phyloP scores from a whole-genome alignment of 1,140 invertebrate genomes.

The Drosophila kanapiae region DNA sequence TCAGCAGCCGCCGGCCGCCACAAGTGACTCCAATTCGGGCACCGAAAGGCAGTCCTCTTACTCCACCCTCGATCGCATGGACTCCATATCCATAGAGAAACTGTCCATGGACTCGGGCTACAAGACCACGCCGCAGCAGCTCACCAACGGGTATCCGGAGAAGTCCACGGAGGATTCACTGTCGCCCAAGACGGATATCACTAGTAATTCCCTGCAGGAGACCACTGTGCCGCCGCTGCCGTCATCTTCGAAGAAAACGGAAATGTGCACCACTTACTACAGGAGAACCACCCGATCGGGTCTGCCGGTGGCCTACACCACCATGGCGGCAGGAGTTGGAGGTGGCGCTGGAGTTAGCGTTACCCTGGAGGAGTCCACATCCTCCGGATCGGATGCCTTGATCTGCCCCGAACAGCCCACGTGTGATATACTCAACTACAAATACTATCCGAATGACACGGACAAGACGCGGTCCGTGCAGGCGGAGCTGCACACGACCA shows the following conservation, averaged over 20 bases:
- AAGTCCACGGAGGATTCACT: slow-evolving; percentile 77
- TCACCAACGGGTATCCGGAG: slow-evolving; percentile 73
- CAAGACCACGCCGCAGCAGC: slow-evolving; percentile 80
- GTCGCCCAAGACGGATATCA: slow-evolving; percentile 76
- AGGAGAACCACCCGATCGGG: slow-evolving; percentile 78
- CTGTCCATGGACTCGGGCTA: slow-evolving; percentile 82
- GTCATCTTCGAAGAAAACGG: slow-evolving; percentile 48
- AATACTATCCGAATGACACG: slow-evolving; percentile 82
- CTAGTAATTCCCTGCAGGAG: slow-evolving; percentile 64
- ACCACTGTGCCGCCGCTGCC: background rate
- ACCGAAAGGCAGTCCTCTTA: slow-evolving; percentile 77
- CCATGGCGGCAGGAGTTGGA: slow-evolving; percentile 11
- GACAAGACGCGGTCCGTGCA: slow-evolving; percentile 78
- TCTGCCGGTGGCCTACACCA: slow-evolving; percentile 76
- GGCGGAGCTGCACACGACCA: slow-evolving; percentile 80
- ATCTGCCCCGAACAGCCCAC: slow-evolving; percentile 79
- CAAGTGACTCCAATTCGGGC: slow-evolving; percentile 74
- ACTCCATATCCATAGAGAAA: slow-evolving; percentile 83
- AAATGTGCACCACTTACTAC: slow-evolving; percentile 75
- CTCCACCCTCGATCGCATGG: slow-evolving; percentile 78
- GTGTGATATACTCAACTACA: slow-evolving; percentile 85
- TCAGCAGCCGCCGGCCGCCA: slow-evolving; percentile 51
- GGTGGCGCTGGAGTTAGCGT: background rate
- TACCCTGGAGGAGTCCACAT: slow-evolving; percentile 23
- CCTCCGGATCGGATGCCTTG: slow-evolving; percentile 61